A percentile compares a stretch with the other conserved stretches of the same genome.
These are phyloP conservation scores for Acinonyx jubatus DNA, from an alignment of 2,113 vertebrate genomes.

Conservation along the genomic window DNA sequence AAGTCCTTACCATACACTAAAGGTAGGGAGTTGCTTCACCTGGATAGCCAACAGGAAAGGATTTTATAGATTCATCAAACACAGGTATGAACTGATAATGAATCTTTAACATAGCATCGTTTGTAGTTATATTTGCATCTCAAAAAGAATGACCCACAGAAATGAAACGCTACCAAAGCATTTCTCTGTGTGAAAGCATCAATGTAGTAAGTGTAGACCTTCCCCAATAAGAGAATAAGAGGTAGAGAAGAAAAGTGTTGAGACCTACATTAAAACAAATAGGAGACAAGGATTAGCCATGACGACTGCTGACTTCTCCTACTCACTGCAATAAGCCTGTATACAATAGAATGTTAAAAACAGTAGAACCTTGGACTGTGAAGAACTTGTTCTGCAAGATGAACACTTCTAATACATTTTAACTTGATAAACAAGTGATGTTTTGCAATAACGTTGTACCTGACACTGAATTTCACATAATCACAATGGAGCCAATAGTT, in stretches of 20 bases:
- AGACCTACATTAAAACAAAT: not conserved
- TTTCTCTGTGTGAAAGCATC: not conserved
- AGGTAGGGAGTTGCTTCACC: not conserved
- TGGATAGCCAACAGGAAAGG: not conserved
- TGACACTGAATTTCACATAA: no score
- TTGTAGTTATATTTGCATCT: not conserved
- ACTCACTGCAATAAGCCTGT: not conserved
- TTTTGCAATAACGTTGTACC: no score
- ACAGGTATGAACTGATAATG: not conserved
- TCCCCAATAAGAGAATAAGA: not conserved
- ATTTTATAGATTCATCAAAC: conserved; percentile 11
- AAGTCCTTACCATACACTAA: not conserved
- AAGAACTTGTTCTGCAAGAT: no score
- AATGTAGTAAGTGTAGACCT: not conserved
- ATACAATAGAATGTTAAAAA: not conserved
- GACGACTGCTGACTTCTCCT: not conserved
- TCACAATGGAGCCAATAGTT: no score
- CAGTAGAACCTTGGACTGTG: no score
- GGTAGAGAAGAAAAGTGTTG: not conserved
- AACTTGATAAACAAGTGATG: no score
- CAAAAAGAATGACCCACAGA: not conserved
- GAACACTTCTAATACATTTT: no score
- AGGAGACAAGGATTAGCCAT: not conserved
- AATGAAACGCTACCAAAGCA: not conserved
- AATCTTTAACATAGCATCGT: not conserved